phyloP scores from a whole-genome alignment of 2,888 invertebrate genomes.

The Netelia virgata region DNA sequence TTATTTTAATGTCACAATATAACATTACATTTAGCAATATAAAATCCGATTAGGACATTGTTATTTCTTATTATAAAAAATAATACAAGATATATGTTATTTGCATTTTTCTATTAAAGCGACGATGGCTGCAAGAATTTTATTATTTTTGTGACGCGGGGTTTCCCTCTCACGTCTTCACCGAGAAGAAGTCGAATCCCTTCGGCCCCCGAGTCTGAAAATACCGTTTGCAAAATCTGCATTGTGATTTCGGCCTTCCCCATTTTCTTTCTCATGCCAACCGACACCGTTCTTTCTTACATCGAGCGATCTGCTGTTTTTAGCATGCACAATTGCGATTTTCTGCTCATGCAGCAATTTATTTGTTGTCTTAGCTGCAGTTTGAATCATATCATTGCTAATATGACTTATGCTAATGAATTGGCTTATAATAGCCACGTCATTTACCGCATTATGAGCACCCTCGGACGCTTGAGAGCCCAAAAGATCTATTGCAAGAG shows the following conservation, averaged over 20 bases:
- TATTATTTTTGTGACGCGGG: slow-evolving; percentile 43
- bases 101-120: not conserved
- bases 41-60: too few relatives aligned
- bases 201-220: slow-evolving; percentile 5
- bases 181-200: slow-evolving; percentile 40
- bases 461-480: slow-evolving; percentile 6
- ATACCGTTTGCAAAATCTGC: slow-evolving; percentile 24
- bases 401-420: too few relatives aligned
- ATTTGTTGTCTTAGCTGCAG: too few relatives aligned
- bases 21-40: too few relatives aligned
- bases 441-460: slow-evolving; percentile 36
- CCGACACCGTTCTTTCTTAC: slow-evolving; percentile 27
- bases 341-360: too few relatives aligned
- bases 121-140: slow-evolving; percentile 43
- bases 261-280: slow-evolving; percentile 44
- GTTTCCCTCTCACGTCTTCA: slow-evolving; percentile 47
- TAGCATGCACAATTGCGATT: too few relatives aligned
- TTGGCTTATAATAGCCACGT: not conserved
- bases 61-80: too few relatives aligned
- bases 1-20: too few relatives aligned
- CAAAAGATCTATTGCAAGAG: slow-evolving; percentile 34
- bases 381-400: too few relatives aligned
- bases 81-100: too few relatives aligned
- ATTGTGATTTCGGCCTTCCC: slow-evolving; percentile 23
- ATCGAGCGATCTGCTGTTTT: too few relatives aligned